Evolutionary conservation across 1,140 invertebrate genomes (phyloP).

Genomic region (Zaprionus camerounensis): DNA sequence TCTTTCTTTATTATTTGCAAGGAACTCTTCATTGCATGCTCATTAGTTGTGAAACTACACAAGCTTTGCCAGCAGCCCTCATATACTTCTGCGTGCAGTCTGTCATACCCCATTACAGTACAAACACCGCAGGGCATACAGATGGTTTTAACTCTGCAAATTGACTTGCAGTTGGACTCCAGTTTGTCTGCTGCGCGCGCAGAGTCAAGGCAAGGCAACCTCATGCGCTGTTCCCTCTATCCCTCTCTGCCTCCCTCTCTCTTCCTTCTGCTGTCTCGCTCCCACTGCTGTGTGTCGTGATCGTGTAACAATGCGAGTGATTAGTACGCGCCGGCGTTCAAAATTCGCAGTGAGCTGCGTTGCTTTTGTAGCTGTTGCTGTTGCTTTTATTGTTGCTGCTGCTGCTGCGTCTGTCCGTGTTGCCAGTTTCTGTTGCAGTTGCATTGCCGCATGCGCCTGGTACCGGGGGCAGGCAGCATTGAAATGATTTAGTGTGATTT

Average conservation of each 20-base stretch:
- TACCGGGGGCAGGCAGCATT: slow-evolving; percentile 55
- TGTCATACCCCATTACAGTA: slow-evolving; percentile 3
- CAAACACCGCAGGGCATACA: slow-evolving; percentile 1
- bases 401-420: slow-evolving; percentile 21
- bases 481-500: slow-evolving; percentile 83
- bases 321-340: slow-evolving; percentile 82
- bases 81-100: neutral
- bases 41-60: neutral
- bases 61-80: neutral
- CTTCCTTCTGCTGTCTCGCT: neutral
- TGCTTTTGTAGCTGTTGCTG: slow-evolving; percentile 23
- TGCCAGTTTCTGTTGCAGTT: slow-evolving; percentile 16
- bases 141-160: slow-evolving; percentile 19
- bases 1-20: too few relatives aligned
- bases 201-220: slow-evolving; percentile 26
- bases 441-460: slow-evolving; percentile 75
- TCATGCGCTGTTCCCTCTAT: neutral
- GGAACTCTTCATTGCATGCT: neutral
- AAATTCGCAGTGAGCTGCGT: slow-evolving; percentile 57
- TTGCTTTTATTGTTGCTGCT: slow-evolving; percentile 46
- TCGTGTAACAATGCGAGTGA: slow-evolving; percentile 83
- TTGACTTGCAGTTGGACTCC: slow-evolving; percentile 40
- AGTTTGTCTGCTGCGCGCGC: slow-evolving; percentile 34
- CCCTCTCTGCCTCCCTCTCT: neutral
- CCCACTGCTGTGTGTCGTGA: slow-evolving; percentile 36